Percentiles rank a stretch among this genome's conserved stretches.
These are phyloP conservation scores for Decapterus maruadsi DNA, from an alignment of 2,797 vertebrate genomes.

Conservation along the genomic window DNA sequence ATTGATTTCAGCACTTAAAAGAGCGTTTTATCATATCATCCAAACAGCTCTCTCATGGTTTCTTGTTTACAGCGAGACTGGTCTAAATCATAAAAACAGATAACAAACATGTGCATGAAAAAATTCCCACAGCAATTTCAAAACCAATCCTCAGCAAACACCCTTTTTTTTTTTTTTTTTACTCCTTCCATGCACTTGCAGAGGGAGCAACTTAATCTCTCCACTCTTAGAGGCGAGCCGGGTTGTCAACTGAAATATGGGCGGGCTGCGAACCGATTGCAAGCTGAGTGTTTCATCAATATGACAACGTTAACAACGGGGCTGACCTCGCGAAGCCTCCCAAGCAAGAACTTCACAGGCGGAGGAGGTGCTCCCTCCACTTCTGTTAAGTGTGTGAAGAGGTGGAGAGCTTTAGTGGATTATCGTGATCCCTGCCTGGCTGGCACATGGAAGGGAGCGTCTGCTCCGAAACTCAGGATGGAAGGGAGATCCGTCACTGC, in stretches of 20 bases:
- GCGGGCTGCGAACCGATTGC: conserved; percentile 50
- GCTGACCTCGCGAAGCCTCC: conserved; percentile 68
- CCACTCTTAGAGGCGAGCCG: conserved; percentile 35
- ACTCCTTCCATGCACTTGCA: conserved; percentile 24
- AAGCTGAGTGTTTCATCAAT: conserved; percentile 62
- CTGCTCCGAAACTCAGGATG: conserved; percentile 47
- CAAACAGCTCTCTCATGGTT: conserved; percentile 70
- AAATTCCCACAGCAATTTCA: conserved; percentile 74
- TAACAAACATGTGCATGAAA: conserved; percentile 65
- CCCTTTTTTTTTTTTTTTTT: conserved; percentile 23
- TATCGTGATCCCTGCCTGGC: conserved; percentile 70
- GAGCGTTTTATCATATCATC: conserved; percentile 67
- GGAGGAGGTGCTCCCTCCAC: conserved; percentile 67
- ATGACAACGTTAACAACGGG: conserved; percentile 63
- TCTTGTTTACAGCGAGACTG: conserved; percentile 77
- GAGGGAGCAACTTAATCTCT: conserved; percentile 61
- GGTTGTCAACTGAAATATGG: conserved; percentile 50
- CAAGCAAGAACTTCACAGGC: conserved; percentile 71
- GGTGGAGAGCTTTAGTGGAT: conserved; percentile 78
- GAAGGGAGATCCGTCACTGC: conserved; percentile 33
- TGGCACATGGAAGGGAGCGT: conserved; percentile 50
- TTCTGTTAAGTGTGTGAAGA: conserved; percentile 78
- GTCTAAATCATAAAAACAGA: conserved; percentile 71
- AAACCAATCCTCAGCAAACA: conserved; percentile 62
- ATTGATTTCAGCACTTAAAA: conserved; percentile 79